Evolutionary conservation across 2,797 vertebrate species (phyloP).

Genomic region (Fringilla coelebs): DNA sequence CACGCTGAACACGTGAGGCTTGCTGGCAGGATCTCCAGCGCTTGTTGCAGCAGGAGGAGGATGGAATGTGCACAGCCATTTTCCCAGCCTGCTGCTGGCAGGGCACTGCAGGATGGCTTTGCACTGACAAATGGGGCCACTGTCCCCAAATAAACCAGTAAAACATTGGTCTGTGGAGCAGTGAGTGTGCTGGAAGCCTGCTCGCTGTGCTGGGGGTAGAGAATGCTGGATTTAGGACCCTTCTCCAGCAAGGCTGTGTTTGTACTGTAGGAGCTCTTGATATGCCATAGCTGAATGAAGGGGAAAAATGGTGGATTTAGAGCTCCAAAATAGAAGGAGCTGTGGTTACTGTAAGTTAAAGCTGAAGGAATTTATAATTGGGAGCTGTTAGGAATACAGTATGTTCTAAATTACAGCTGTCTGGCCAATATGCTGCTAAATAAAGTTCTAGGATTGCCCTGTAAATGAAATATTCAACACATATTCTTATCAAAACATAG

Average conservation of each 20-base stretch:
- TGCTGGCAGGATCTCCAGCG: background rate
- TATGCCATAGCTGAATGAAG: background rate
- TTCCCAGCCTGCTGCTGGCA: conserved; percentile 16
- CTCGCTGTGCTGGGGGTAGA: background rate
- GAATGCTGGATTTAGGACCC: background rate
- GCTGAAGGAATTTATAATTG: conserved; percentile 45
- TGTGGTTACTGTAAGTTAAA: conserved; percentile 35
- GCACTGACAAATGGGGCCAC: background rate
- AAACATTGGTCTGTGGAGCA: background rate
- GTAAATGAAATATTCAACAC: background rate
- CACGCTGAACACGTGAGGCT: background rate
- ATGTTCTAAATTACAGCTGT: conserved; percentile 53
- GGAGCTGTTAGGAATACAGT: conserved; percentile 42
- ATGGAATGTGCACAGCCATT: conserved; percentile 37
- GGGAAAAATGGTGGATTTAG: background rate
- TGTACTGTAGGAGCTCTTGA: background rate
- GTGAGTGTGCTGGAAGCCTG: background rate
- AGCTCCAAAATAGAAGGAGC: conserved; percentile 8
- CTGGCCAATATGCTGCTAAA: conserved; percentile 55
- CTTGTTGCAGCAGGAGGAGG: background rate
- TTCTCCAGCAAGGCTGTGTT: background rate
- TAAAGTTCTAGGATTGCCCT: conserved; percentile 48
- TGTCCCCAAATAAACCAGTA: background rate
- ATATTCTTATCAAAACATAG: conserved; percentile 30
- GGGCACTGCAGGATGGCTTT: background rate